Base-by-base conservation (phyloP, 2,797 vertebrate genomes). In the Balearica regulorum region DNA sequence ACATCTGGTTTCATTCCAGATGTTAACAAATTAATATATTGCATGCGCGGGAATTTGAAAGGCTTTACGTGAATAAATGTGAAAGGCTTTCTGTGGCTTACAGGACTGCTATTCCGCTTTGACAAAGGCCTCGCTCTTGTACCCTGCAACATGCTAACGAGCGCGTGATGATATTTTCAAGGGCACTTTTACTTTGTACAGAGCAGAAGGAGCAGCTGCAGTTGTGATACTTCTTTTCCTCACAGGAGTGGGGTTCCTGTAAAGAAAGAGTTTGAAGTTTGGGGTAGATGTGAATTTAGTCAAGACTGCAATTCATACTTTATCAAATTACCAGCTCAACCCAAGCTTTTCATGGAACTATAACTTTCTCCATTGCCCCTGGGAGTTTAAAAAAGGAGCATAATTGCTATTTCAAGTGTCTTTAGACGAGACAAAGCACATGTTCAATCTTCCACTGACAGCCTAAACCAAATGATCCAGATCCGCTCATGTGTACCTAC, bases 101-200 rank as follows among this genome's bases (percentile, higher is more conserved):
- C 46, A 17, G 29, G 68, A 10, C n/a, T 62, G 55, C 43, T 54
- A 2, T 57, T 78, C 54, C 89, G n/a, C 80, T 89, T 71, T 92
- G 92, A 88, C 76, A 94, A 95, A 92, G 11, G 20, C 84, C 83
- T 84, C 69, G 75, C 39, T 92, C 83, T 85, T 58, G 46, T 89
- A 83, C 48, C 77, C 60, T 83, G 77, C 65, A 33, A 71, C 22
- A n/a, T 37, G 39, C 25, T 29, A 6, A 46, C 21, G 25, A 29
- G 41, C 7, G 2, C 4, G 17, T 13, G 64, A 84, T 62, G 62
- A 11, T 39, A 26, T 49, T 66, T 77, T 35, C 49, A 58, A 84
- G 60, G 65, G 51, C 24, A 5, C 19, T 71, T 41, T 54, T 24
- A 33, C 25, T 51, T 70, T 43, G 21, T 4, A 46, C 24, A 31